phyloP scores from a whole-genome alignment of 2,797 vertebrate genomes.

The Myotis planiceps region DNA sequence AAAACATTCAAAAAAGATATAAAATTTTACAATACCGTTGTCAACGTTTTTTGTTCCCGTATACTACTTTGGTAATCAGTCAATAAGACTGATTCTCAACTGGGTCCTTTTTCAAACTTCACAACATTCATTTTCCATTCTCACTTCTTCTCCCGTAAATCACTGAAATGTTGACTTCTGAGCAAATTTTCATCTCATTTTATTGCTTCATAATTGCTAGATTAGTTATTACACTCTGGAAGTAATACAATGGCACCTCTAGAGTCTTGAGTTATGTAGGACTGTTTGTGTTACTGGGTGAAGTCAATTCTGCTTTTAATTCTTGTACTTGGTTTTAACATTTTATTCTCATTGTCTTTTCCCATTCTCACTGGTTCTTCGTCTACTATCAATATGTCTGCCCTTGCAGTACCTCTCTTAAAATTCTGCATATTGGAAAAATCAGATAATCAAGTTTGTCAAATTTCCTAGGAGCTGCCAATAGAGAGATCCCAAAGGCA shows the following conservation, averaged over 20 bases:
- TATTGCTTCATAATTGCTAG: slow-evolving; percentile 32
- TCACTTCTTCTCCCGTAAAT: neutral
- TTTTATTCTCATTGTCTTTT: neutral
- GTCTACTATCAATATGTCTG: neutral
- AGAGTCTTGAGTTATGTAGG: neutral
- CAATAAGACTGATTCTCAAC: neutral
- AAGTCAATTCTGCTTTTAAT: neutral
- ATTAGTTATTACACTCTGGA: neutral
- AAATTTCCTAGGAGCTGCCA: neutral
- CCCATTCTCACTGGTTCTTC: neutral
- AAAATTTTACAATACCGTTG: neutral
- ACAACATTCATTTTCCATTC: neutral
- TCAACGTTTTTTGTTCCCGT: neutral
- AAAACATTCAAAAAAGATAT: neutral
- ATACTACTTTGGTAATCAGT: neutral
- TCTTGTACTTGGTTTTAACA: neutral
- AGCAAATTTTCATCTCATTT: slow-evolving; percentile 17
- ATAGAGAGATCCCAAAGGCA: neutral
- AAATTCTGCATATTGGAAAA: neutral
- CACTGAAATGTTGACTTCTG: neutral
- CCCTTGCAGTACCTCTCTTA: neutral
- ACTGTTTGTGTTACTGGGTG: slow-evolving; percentile 22
- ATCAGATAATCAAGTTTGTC: neutral
- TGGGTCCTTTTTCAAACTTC: neutral
- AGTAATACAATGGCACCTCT: neutral